phyloP scores from a whole-genome alignment of 2,797 vertebrate species.

The Cirrhinus mrigala region DNA sequence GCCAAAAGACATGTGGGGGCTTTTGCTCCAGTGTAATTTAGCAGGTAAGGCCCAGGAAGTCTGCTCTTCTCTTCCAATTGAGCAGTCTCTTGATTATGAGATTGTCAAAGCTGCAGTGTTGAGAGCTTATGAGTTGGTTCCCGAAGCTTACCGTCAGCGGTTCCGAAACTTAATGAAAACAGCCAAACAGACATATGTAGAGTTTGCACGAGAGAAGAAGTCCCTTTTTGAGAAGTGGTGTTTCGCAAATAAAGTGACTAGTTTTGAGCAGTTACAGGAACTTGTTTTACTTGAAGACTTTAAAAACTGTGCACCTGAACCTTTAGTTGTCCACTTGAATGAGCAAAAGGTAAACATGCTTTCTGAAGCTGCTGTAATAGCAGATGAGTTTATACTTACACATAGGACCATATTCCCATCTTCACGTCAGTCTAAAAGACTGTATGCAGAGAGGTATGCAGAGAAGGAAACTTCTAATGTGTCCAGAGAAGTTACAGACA shows the following conservation, averaged over 20 bases:
- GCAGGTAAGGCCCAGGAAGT: too few relatives aligned
- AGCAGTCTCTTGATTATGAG: too few relatives aligned
- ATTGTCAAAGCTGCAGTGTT: too few relatives aligned
- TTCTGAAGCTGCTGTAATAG: background rate
- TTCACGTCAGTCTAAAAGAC: background rate
- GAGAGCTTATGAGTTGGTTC: too few relatives aligned
- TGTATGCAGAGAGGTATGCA: background rate
- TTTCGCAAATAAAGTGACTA: background rate
- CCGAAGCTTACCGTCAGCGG: too few relatives aligned
- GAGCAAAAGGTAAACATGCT: background rate
- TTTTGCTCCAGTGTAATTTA: too few relatives aligned
- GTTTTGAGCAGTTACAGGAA: background rate
- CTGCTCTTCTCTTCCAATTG: too few relatives aligned
- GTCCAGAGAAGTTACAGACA: background rate
- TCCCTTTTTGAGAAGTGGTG: too few relatives aligned
- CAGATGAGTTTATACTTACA: background rate
- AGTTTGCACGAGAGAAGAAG: too few relatives aligned
- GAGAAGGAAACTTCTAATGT: background rate
- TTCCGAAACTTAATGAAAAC: too few relatives aligned
- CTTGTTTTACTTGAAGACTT: background rate
- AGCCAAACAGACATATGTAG: too few relatives aligned
- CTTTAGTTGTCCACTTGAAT: background rate
- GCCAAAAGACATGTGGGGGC: too few relatives aligned
- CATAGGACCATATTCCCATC: background rate
- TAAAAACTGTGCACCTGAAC: background rate